A percentile compares a stretch with the other conserved stretches of the same genome.
Conservation (phyloP, 2,113 vertebrate species). For the Mastomys coucha region DNA sequence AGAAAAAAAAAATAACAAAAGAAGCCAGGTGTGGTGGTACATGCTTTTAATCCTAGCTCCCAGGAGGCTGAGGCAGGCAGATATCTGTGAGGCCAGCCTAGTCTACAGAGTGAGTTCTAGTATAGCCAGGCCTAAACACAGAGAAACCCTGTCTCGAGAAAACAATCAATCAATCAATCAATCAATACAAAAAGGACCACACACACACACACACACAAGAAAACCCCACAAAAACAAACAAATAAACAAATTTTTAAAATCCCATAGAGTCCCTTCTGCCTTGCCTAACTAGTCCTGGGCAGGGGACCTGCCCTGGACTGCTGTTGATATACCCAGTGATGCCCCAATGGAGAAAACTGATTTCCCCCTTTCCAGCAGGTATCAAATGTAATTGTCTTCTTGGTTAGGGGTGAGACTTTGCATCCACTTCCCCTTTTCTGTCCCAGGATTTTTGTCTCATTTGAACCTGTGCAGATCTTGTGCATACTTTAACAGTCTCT, state of each 20-base stretch:
- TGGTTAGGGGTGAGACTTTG: neutral
- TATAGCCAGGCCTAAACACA: neutral
- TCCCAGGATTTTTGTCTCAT: neutral
- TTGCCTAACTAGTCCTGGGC: neutral
- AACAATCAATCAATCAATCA: too few relatives aligned
- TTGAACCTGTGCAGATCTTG: neutral
- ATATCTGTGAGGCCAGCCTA: neutral
- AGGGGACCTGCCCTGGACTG: neutral
- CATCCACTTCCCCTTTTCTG: neutral
- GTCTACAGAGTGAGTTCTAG: neutral
- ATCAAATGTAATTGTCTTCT: neutral
- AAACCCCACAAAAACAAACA: neutral
- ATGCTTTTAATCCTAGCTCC: neutral
- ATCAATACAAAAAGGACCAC: neutral
- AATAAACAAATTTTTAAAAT: neutral
- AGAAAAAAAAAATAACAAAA: neutral
- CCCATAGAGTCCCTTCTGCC: neutral
- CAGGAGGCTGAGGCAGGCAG: neutral
- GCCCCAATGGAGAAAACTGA: neutral
- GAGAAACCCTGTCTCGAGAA: neutral
- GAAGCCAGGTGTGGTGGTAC: neutral
- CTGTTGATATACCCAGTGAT: neutral
- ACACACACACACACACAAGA: neutral
- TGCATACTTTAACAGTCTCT: neutral
- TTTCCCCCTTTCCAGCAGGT: neutral